Base-by-base conservation (phyloP, 2,113 vertebrate species). In the Phaetusa simplex region DNA sequence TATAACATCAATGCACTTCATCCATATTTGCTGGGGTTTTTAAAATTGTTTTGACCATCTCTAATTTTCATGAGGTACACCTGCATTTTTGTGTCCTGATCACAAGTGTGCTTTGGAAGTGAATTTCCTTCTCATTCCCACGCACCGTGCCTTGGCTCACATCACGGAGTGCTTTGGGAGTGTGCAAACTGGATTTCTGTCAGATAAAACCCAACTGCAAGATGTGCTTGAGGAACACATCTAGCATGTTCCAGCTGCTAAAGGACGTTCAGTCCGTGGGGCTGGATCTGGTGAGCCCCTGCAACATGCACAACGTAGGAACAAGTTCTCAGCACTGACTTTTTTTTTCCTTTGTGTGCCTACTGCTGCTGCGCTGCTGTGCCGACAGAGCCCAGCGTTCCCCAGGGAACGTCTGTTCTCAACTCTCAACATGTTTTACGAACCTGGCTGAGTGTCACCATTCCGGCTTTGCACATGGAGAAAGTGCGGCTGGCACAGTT, bases 141-240 rank as follows among this genome's bases (percentile, higher is more conserved):
- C 0, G 2, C 10, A 27, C 30, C 0, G 0, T 4, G 8, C 56
- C 15, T 78, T 53, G 24, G 21, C 40, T 58, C 55, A 36, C 18
- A 67, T 40, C 30, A 73, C 2, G 34, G 66, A 87, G 9, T 34
- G 61, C 18, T 69, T 83, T 52, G 40, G 49, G 40, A 77, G 18
- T 2, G 4, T 20, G 36, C n/a, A 91, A 88, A 93, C 34, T 30
- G 49, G 11, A 43, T 77, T 73, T 43, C 36, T 69, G 91, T 56
- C 29, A 24, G 26, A 61, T 20, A 61, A 89, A 83, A 65, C 14
- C 50, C 58, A 62, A 62, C 32, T 59, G 29, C 52, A 80, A 55
- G 29, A 55, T 38, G 27, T 30, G 7, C 64, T 59, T 15, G 6
- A 58, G 80, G 42, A 82, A 58, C 19, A 45, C 26, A 77, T 30